Evolutionary conservation across 2,113 vertebrate genomes (phyloP).

Genomic region (Podarcis cretensis): DNA sequence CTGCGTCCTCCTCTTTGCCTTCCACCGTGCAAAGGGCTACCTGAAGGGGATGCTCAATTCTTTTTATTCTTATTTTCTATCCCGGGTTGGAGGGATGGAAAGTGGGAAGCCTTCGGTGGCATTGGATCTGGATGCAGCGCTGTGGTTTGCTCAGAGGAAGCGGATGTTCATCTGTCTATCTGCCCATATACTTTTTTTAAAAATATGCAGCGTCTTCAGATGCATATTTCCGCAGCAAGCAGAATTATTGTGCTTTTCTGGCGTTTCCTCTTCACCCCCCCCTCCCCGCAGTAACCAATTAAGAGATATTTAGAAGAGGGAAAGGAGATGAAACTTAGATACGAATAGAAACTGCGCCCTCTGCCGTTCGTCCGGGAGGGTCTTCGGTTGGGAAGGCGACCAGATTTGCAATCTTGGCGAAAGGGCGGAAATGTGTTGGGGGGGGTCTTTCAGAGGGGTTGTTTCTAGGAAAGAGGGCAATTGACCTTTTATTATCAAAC

Average conservation of each 20-base stretch:
- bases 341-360: constrained; percentile 72
- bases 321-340: constrained; percentile 54
- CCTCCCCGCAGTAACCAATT: constrained; percentile 63
- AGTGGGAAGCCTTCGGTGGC: background rate
- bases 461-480: background rate
- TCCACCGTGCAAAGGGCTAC: too few relatives aligned
- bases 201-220: background rate
- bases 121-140: background rate
- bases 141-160: background rate
- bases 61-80: too few relatives aligned
- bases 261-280: constrained; percentile 1
- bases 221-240: background rate
- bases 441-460: constrained; percentile 43
- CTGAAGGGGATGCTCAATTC: background rate
- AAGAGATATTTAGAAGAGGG: constrained; percentile 54
- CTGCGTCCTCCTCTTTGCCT: background rate
- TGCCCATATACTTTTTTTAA: background rate
- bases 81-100: background rate
- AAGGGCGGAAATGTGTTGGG: constrained; percentile 24
- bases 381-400: constrained; percentile 8
- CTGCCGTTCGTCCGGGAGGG: constrained; percentile 55
- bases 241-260: constrained; percentile 61
- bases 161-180: too few relatives aligned
- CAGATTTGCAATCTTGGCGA: background rate
- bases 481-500: background rate